These are phyloP conservation scores for Spilosoma lubricipeda DNA, from an alignment of 2,888 invertebrate species.

Conservation along the genomic window DNA sequence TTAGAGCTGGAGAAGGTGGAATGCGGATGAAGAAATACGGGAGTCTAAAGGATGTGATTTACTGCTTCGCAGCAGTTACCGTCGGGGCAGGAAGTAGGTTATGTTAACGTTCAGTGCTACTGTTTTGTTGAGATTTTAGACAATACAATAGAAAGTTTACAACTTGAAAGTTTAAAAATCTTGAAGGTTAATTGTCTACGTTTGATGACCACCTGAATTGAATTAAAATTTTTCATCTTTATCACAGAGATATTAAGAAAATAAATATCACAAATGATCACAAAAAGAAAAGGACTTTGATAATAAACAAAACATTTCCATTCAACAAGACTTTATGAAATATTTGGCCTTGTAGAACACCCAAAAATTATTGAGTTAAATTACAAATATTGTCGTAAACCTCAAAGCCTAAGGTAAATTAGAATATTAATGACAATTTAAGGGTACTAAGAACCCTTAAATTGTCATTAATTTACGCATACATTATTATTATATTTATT, in stretches of 20 bases:
- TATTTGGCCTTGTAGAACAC: not conserved
- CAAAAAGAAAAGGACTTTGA: not conserved
- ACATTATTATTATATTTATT: too few relatives aligned
- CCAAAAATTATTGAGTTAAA: not conserved
- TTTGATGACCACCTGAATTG: conserved; percentile 10
- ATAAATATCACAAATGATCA: not conserved
- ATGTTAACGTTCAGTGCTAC: conserved; percentile 36
- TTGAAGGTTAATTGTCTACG: not conserved
- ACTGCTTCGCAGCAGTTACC: conserved; percentile 55
- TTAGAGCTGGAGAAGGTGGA: conserved; percentile 73
- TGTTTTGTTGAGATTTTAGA: not conserved
- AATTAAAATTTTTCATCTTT: conserved; percentile 26
- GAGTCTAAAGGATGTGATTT: conserved; percentile 63
- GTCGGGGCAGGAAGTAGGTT: conserved; percentile 24
- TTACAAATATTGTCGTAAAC: not conserved
- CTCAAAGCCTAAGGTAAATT: not conserved
- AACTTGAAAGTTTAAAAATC: not conserved
- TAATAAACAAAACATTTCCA: not conserved
- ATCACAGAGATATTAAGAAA: not conserved
- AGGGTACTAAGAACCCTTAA: too few relatives aligned
- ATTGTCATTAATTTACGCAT: too few relatives aligned
- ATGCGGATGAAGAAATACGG: conserved; percentile 67
- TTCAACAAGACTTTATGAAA: not conserved
- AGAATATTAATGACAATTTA: not conserved
- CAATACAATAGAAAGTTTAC: not conserved